Evolutionary conservation across 1,140 invertebrate species (phyloP).

Genomic region (Drosophila pruinosa): DNA sequence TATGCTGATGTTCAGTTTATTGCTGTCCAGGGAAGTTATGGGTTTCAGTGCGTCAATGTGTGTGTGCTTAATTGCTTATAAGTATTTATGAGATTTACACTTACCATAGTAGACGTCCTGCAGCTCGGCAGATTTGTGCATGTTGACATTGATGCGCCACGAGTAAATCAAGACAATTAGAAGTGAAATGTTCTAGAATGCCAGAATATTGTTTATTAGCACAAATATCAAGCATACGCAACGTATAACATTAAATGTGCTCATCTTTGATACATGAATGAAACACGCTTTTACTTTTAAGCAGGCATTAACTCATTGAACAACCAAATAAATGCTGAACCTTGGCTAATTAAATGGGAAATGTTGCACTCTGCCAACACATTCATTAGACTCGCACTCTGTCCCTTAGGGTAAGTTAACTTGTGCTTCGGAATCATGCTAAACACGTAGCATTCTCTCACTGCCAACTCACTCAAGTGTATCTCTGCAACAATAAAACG

Average conservation of each 20-base stretch:
- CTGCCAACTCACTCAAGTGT: conserved; percentile 27
- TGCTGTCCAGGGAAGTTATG: conserved; percentile 17
- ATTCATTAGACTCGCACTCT: conserved; percentile 54
- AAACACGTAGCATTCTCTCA: conserved; percentile 34
- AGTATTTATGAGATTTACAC: conserved; percentile 49
- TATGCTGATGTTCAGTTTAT: conserved; percentile 28
- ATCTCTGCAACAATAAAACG: conserved; percentile 55
- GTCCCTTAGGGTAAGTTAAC: neutral
- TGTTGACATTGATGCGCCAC: conserved; percentile 88
- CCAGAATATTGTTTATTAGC: neutral
- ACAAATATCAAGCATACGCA: conserved; percentile 54
- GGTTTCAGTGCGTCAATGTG: neutral
- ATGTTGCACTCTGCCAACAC: conserved; percentile 48
- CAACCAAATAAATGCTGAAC: conserved; percentile 9
- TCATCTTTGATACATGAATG: neutral
- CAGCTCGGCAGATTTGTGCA: conserved; percentile 86
- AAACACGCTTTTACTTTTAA: conserved; percentile 66
- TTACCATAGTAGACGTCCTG: conserved; percentile 90
- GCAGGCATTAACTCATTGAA: neutral
- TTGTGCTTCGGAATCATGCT: conserved; percentile 21
- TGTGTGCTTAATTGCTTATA: conserved; percentile 47
- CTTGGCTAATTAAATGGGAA: conserved; percentile 53
- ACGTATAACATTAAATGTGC: conserved; percentile 23
- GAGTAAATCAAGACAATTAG: conserved; percentile 88
- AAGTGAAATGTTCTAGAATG: conserved; percentile 87